These are phyloP conservation scores for Scaptomyza parva DNA, from an alignment of 2,888 invertebrate genomes.

Conservation along the genomic window DNA sequence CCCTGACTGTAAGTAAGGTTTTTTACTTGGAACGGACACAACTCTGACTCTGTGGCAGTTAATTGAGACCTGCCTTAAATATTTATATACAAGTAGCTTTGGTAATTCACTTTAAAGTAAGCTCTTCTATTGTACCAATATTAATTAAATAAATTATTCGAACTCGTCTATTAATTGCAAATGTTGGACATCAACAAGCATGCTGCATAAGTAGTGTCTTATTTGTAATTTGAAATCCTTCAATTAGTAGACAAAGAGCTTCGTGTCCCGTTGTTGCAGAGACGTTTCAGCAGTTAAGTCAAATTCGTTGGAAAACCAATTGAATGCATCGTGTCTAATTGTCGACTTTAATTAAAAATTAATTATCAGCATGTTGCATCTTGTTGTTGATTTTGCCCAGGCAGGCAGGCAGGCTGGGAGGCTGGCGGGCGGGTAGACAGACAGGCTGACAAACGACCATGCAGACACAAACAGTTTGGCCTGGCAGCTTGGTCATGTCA, in stretches of 20 bases:
- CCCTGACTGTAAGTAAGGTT: background rate
- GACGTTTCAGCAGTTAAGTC: conserved; percentile 1
- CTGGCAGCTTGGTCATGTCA: conserved; percentile 65
- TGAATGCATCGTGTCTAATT: conserved; percentile 50
- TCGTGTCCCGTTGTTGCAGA: background rate
- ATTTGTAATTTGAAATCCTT: background rate
- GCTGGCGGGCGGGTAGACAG: conserved; percentile 2
- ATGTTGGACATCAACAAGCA: background rate
- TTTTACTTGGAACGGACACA: background rate
- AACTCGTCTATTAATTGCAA: background rate
- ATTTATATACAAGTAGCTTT: background rate
- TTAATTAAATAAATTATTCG: background rate
- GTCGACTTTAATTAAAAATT: conserved; percentile 66
- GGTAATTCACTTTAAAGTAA: background rate
- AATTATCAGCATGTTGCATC: conserved; percentile 70
- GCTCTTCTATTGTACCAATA: background rate
- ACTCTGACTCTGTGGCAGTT: background rate
- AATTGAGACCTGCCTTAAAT: background rate
- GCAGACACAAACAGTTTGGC: conserved; percentile 34
- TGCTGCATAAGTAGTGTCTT: background rate
- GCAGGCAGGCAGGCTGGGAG: conserved; percentile 25
- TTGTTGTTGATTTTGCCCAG: conserved; percentile 59
- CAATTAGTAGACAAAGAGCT: background rate
- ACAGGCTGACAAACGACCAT: conserved; percentile 47
- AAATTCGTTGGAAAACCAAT: conserved; percentile 15